Percentiles rank a stretch among this genome's conserved stretches.
Evolutionary conservation across 2,888 invertebrate species (phyloP).

Genomic region (Calameuta idolon): DNA sequence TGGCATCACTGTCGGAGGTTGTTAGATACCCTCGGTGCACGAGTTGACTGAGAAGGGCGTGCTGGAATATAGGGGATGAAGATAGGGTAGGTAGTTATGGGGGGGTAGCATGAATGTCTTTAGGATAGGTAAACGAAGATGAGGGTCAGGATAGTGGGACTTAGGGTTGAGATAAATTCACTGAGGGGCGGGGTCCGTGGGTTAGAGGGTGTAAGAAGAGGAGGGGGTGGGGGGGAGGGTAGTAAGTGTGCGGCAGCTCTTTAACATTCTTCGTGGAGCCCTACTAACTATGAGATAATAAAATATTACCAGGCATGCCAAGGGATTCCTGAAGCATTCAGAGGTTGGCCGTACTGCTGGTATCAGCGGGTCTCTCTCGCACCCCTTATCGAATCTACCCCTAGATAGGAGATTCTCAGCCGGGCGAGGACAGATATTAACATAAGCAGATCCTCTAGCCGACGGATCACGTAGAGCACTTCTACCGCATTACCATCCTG

Average conservation of each 20-base stretch:
- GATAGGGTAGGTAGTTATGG: not conserved
- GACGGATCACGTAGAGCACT: constrained; percentile 55
- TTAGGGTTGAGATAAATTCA: not conserved
- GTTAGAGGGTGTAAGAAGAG: not conserved
- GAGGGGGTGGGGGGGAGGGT: not conserved
- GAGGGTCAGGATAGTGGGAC: not conserved
- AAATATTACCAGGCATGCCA: constrained; percentile 35
- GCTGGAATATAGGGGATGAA: not conserved
- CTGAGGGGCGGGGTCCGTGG: not conserved
- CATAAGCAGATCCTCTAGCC: constrained; percentile 57
- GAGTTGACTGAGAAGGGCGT: not conserved
- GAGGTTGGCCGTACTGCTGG: not conserved
- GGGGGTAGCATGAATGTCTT: not conserved
- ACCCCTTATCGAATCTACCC: not conserved
- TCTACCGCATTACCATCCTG: constrained; percentile 57
- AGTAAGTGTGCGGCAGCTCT: not conserved
- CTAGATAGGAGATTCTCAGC: constrained; percentile 1
- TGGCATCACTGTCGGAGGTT: not conserved
- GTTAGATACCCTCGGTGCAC: not conserved
- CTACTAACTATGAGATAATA: constrained; percentile 38
- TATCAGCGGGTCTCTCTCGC: not conserved
- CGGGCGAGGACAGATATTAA: constrained; percentile 51
- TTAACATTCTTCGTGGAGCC: constrained; percentile 12
- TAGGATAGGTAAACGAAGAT: not conserved
- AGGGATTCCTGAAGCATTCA: constrained; percentile 12